Evolutionary conservation across 1,140 invertebrate species (phyloP).

Genomic region (Magallana angulata): DNA sequence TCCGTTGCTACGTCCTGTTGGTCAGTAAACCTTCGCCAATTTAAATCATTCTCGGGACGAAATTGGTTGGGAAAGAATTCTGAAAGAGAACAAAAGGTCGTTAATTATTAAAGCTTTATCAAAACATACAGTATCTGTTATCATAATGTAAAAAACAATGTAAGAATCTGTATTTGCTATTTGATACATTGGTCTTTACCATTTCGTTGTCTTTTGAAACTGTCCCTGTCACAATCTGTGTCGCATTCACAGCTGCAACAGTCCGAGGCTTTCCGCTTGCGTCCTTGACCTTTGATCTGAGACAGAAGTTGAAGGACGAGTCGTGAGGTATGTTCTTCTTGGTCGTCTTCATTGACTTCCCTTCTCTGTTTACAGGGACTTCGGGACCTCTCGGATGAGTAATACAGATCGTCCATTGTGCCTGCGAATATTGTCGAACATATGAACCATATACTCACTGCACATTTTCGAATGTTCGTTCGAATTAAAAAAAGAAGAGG

Average conservation of each 20-base stretch:
- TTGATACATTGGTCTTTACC: background rate
- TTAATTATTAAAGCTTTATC: no score
- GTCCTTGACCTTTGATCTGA: constrained; percentile 6
- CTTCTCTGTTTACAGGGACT: constrained; percentile 29
- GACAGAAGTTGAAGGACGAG: constrained; percentile 16
- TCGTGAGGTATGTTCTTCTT: background rate
- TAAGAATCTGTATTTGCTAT: no score
- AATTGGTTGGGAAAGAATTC: background rate
- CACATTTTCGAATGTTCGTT: background rate
- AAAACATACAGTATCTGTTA: no score
- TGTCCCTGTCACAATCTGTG: constrained; percentile 6
- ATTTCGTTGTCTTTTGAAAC: constrained; percentile 37
- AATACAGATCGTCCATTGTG: constrained; percentile 10
- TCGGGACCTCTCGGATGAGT: constrained; percentile 21
- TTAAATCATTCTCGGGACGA: background rate
- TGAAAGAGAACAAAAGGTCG: background rate
- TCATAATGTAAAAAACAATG: no score
- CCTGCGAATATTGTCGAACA: background rate
- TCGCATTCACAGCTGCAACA: constrained; percentile 31
- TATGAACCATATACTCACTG: no score
- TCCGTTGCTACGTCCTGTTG: constrained; percentile 15
- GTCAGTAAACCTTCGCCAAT: constrained; percentile 14
- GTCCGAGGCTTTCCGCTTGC: constrained; percentile 15
- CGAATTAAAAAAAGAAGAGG: background rate
- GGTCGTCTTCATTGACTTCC: constrained; percentile 22